Evolutionary conservation across 2,888 invertebrate species (phyloP).

Genomic region (Mellilla xanthometata): DNA sequence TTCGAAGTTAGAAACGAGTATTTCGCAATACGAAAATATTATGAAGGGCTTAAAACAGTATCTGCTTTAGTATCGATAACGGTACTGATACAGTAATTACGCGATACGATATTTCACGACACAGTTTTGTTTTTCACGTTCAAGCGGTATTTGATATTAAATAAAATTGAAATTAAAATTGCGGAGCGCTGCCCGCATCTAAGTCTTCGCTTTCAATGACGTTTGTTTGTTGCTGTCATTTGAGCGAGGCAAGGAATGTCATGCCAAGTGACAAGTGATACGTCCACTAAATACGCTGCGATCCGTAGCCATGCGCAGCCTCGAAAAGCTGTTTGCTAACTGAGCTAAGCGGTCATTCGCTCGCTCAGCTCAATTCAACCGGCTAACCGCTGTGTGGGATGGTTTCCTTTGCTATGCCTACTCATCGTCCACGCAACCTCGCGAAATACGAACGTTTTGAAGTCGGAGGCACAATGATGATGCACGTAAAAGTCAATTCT

Average conservation of each 20-base stretch:
- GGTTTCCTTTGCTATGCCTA: slow-evolving; percentile 1
- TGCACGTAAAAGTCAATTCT: not conserved
- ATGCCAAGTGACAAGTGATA: not conserved
- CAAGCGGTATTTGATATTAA: too few relatives aligned
- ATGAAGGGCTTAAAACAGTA: slow-evolving; percentile 24
- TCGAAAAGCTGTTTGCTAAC: slow-evolving; percentile 59
- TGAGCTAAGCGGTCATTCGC: slow-evolving; percentile 47
- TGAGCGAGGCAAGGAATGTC: not conserved
- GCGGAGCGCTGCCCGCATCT: slow-evolving; percentile 38
- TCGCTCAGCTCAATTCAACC: slow-evolving; percentile 38
- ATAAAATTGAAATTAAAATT: slow-evolving; percentile 11
- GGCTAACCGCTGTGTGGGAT: slow-evolving; percentile 24
- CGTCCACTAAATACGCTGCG: slow-evolving; percentile 30
- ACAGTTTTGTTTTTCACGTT: slow-evolving; percentile 20
- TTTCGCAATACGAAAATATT: slow-evolving; percentile 25
- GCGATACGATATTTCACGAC: slow-evolving; percentile 3
- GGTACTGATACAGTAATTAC: slow-evolving; percentile 1
- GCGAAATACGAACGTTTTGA: slow-evolving; percentile 28
- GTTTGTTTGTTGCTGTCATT: slow-evolving; percentile 41
- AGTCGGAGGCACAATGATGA: too few relatives aligned
- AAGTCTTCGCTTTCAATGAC: slow-evolving; percentile 42
- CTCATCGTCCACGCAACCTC: slow-evolving; percentile 8
- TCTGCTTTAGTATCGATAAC: not conserved
- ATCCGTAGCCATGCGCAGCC: slow-evolving; percentile 54
- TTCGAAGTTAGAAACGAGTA: slow-evolving; percentile 17